Conservation (phyloP, 2,113 vertebrate species). For the Syngnathus floridae region DNA sequence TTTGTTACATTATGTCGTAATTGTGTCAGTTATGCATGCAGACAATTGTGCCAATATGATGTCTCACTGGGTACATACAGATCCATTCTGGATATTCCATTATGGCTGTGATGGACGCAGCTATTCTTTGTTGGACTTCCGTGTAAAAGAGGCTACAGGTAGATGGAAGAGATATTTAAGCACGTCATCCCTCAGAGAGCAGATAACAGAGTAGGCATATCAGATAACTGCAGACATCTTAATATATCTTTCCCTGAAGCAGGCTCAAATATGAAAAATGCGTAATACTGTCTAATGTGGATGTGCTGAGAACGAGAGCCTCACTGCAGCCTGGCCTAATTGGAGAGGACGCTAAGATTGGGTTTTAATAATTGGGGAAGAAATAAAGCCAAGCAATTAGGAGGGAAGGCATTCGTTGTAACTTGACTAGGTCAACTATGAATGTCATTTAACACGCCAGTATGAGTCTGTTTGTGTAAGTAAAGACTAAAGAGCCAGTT, state of each 20-base stretch:
- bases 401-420: no score
- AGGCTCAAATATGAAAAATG: not conserved
- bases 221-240: conserved; percentile 2
- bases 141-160: not conserved
- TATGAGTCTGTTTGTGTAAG: no score
- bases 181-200: not conserved
- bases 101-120: not conserved
- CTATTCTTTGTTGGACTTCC: not conserved
- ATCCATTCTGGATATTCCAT: not conserved
- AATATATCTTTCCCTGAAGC: not conserved
- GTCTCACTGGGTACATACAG: not conserved
- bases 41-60: not conserved
- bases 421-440: no score
- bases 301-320: not conserved
- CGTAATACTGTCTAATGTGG: not conserved
- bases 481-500: no score
- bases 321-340: not conserved
- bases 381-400: no score
- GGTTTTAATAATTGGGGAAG: not conserved
- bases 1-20: no score
- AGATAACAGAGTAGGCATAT: conserved; percentile 7
- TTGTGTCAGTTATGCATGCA: no score
- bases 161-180: not conserved
- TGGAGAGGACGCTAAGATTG: not conserved
- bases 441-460: no score